Evolutionary conservation across 37 sponge, comb jelly and placozoan species (phyloP).

Genomic region (Mnemiopsis leidyi): DNA sequence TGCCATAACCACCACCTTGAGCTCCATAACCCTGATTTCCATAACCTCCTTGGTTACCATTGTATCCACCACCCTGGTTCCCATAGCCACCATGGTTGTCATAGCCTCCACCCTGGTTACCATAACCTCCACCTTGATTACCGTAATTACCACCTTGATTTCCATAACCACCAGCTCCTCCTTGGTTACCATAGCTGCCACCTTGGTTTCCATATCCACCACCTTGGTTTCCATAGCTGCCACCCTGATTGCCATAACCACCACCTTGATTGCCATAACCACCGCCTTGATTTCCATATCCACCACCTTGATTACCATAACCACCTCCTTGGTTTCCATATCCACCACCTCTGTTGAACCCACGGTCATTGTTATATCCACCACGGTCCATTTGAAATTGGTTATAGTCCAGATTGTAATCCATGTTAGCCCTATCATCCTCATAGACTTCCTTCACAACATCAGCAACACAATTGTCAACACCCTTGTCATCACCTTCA

Average conservation of each 20-base stretch:
- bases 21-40: constrained; percentile 13
- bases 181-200: not conserved
- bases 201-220: too few relatives aligned
- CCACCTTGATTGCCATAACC: not conserved
- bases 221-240: not conserved
- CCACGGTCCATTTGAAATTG: not conserved
- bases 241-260: not conserved
- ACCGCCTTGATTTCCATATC: not conserved
- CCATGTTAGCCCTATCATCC: not conserved
- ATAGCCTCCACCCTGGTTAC: constrained; percentile 3
- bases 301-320: not conserved
- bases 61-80: not conserved
- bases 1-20: not conserved
- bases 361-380: not conserved
- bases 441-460: constrained; percentile 16
- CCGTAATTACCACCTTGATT: not conserved
- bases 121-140: not conserved
- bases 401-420: constrained; percentile 47
- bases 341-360: not conserved
- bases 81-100: constrained; percentile 2
- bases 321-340: not conserved
- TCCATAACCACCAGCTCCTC: not conserved
- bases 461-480: constrained; percentile 45
- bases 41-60: not conserved
- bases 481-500: constrained; percentile 40